Conservation (phyloP, 2,113 vertebrate species). For the Pedionomus torquatus region DNA sequence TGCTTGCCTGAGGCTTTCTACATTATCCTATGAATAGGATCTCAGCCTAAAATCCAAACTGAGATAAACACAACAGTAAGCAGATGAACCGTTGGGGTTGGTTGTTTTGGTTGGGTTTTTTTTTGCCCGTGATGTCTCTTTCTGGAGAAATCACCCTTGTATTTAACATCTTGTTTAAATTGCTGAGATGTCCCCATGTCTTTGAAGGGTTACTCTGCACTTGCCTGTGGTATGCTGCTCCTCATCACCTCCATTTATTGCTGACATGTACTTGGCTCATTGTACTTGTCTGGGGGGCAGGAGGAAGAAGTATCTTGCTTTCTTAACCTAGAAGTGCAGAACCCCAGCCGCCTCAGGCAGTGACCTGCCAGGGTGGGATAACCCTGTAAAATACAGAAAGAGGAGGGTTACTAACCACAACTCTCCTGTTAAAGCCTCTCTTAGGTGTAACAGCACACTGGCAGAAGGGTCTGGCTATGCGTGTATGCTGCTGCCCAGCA, state of each 20-base stretch:
- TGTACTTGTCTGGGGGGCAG: not conserved
- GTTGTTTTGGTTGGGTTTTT: too few relatives aligned
- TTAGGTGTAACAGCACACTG: accelerated
- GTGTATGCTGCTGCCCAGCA: accelerated
- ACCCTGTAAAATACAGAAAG: too few relatives aligned
- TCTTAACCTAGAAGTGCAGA: not conserved
- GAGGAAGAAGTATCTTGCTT: not conserved
- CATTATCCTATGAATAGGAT: not conserved
- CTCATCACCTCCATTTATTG: not conserved
- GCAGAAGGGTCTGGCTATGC: not conserved
- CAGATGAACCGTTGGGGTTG: not conserved
- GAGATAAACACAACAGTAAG: not conserved
- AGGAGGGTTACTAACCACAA: accelerated
- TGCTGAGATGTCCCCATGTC: not conserved
- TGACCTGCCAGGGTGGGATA: not conserved
- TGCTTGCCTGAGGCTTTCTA: not conserved
- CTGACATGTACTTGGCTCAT: not conserved
- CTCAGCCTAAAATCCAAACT: not conserved
- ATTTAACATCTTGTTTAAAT: not conserved
- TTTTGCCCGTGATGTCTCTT: not conserved
- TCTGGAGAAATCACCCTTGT: not conserved
- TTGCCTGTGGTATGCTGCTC: not conserved
- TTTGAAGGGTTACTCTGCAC: not conserved
- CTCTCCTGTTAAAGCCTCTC: not conserved
- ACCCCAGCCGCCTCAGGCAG: accelerated